Conservation (phyloP, 2,113 vertebrate genomes). For the Motacilla tschutschensis region DNA sequence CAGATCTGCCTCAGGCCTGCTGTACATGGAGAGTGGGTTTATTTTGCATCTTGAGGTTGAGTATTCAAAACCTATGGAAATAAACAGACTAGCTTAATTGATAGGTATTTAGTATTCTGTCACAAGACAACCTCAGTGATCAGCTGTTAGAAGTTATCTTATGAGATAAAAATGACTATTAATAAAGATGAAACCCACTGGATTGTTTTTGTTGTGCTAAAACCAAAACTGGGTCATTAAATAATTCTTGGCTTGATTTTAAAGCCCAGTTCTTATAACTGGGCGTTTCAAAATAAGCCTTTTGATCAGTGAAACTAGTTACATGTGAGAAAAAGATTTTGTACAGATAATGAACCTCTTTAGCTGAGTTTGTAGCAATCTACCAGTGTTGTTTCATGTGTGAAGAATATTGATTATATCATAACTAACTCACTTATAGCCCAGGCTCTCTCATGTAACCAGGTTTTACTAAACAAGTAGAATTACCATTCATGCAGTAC, state of each 20-base stretch:
- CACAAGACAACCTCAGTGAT: not conserved
- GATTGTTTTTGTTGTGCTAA: not conserved
- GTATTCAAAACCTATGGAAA: not conserved
- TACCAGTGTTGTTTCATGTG: not conserved
- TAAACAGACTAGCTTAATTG: not conserved
- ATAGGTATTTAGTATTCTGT: not conserved
- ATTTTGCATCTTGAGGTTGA: not conserved
- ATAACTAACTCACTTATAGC: not conserved
- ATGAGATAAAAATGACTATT: not conserved
- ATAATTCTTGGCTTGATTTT: not conserved
- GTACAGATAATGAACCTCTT: not conserved
- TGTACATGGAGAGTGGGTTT: not conserved
- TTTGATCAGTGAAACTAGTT: not conserved
- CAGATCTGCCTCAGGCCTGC: not conserved
- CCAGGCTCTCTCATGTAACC: not conserved
- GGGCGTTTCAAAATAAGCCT: not conserved
- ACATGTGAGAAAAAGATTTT: not conserved
- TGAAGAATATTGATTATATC: not conserved
- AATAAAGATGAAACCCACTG: not conserved
- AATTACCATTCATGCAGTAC: not conserved
- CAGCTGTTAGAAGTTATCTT: not conserved
- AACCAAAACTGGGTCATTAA: not conserved
- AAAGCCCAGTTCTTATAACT: not conserved
- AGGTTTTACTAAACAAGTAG: not conserved
- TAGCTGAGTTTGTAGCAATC: not conserved